Evolutionary conservation across 2,797 vertebrate genomes (phyloP), one percentile per base, ranked within the genome.

Genomic region (Bradypus variegatus): DNA sequence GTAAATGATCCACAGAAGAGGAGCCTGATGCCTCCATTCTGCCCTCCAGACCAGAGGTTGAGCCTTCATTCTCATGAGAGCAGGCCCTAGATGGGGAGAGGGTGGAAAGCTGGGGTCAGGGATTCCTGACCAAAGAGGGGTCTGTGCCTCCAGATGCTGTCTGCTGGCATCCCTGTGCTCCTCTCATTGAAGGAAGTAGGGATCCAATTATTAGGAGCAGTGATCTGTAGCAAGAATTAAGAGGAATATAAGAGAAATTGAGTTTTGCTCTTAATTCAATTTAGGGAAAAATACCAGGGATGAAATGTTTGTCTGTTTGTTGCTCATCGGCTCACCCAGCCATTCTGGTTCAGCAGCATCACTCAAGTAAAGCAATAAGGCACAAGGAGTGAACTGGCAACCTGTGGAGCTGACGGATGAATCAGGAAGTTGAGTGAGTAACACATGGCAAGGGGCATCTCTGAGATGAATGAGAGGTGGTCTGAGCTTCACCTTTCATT

Each of bases 231-330:
- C 53, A 5, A 13, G 78, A 31, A 8, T 29, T 72, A 41, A 72
- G 70, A 87, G 67, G 83, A 84, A 89, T 89, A 92, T 33, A 62
- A 80, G 31, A 33, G 67, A 70, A 91, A 84, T 8, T 23, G 53
- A 14, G n/a, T 88, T 91, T 86, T 69, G 64, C 69, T 95, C 60
- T 88, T 87, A 82, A 84, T 78, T n/a, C 55, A 93, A 10, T 92
- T 72, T 80, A 89, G 64, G 76, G 41, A 60, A 80, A n/a, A 58
- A 80, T 62, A 81, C 55, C 84, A 81, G 84, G 48, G 60, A n/a
- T 45, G 73, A 85, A 9, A n/a, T 76, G 21, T 75, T 64, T 64
- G 86, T 45, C 29, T 77, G 29, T 62, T 29, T 55, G 80, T 82
- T 83, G 45, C 89, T 85, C 3, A 3, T 12, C 3, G 6, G 73